Base-by-base conservation (phyloP, 2,113 vertebrate species). In the Muntiacus reevesi region DNA sequence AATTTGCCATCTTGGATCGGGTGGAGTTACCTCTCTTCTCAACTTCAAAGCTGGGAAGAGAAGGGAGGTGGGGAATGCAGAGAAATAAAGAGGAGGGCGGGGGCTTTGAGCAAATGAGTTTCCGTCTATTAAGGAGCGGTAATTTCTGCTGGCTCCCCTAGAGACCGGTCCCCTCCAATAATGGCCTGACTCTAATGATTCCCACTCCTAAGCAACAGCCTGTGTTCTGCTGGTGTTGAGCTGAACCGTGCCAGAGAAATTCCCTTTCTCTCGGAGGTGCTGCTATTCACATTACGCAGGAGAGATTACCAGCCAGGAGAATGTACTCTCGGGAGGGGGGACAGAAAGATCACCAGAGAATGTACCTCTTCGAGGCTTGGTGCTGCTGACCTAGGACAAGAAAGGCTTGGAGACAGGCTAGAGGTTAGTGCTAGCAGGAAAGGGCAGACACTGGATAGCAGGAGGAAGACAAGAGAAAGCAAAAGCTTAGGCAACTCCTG, bases 51-150 rank as follows among this genome's bases (percentile, higher is more conserved):
- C 95, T 81, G 57, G 81, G 81, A 60, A 96, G 57, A 94, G 30
- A 55, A 71, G 54, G 84, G 96, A 88, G 96, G 92, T 79, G 40
- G 43, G 33, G 82, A 95, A 95, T 36, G 67, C 55, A 97, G 92
- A 40, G 87, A 94, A 89, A 96, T 96, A 97, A 97, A 96, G 94
- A 96, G 92, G 81, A 96, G 89, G 97, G 97, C 21, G 27, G 95
- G 97, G 97, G 96, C 94, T 96, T 97, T 78, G 85, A 86, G 94
- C 82, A 98, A 96, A 98, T 91, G 95, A 97, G 94, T 98, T 98
- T 95, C 89, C 81, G 81, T 97, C 96, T 96, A 97, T 97, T 97
- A 96, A 91, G 95, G 90, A 97, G 84, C 25, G 1, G 97, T 96
- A 96, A 98, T 98, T 97, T 98, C 95, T 98, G 89, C 88, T 8